Evolutionary conservation across 1,140 invertebrate genomes (phyloP).

Genomic region (Caenorhabditis briggsae): DNA sequence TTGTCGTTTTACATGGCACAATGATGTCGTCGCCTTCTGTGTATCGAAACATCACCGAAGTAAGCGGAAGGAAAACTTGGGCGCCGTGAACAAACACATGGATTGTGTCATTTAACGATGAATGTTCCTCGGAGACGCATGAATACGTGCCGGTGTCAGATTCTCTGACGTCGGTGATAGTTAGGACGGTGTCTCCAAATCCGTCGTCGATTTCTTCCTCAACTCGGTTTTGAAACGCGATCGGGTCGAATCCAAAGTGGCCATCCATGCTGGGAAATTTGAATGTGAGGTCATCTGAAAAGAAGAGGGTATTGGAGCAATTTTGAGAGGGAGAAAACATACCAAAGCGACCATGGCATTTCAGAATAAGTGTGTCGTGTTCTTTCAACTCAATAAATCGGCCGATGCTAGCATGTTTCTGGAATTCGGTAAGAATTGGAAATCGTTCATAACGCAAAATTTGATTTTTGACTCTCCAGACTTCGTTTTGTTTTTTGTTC

Average conservation of each 20-base stretch:
- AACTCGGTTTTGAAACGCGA: not conserved
- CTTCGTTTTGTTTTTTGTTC: not conserved
- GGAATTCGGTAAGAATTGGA: not conserved
- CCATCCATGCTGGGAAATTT: not conserved
- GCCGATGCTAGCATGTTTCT: constrained; percentile 20
- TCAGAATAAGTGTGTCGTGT: not conserved
- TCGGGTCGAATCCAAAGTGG: not conserved
- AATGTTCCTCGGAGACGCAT: not conserved
- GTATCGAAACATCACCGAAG: not conserved
- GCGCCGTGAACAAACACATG: not conserved
- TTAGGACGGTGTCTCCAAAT: not conserved
- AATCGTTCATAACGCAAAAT: not conserved
- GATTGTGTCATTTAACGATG: constrained; percentile 1
- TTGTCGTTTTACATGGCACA: constrained; percentile 14
- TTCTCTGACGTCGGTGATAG: constrained; percentile 9
- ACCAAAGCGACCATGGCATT: not conserved
- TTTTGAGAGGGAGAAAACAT: not conserved
- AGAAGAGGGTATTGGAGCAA: too few relatives aligned
- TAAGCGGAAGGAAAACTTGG: not conserved
- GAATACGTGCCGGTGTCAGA: constrained; percentile 16
- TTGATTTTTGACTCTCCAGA: not conserved
- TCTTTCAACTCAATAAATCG: constrained; percentile 19
- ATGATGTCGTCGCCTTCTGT: not conserved
- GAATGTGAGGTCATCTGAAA: constrained; percentile 6
- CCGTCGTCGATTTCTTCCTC: not conserved